A percentile compares a stretch with the other conserved stretches of the same genome.
Conservation (phyloP, 2,113 vertebrate genomes). For the Pedetes capensis region DNA sequence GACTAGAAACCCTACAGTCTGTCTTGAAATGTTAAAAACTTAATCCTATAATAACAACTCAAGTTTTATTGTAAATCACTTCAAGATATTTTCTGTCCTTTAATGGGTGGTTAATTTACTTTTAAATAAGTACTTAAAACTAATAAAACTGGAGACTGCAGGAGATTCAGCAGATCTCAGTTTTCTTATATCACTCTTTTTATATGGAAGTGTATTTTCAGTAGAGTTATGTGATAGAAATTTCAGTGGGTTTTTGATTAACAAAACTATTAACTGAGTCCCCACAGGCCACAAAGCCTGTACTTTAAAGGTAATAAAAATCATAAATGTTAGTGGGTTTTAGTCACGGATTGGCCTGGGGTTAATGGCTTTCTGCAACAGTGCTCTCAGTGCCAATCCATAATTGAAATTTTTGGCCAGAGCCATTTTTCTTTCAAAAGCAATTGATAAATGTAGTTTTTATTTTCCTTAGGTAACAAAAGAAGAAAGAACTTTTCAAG, state of each 20-base stretch:
- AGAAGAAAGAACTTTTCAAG: slow-evolving; percentile 95
- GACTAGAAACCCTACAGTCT: slow-evolving; percentile 1
- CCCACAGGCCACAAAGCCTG: slow-evolving; percentile 16
- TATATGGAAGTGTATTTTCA: slow-evolving; percentile 45
- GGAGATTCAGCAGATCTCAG: neutral
- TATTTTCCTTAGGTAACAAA: slow-evolving; percentile 90
- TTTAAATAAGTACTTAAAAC: slow-evolving; percentile 49
- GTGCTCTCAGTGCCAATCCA: neutral
- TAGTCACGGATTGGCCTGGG: slow-evolving; percentile 36
- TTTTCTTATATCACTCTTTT: slow-evolving; percentile 44
- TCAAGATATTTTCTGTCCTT: slow-evolving; percentile 21
- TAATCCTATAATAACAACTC: neutral
- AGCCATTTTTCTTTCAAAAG: slow-evolving; percentile 67
- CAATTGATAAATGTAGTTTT: slow-evolving; percentile 60
- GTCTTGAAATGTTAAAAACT: slow-evolving; percentile 34
- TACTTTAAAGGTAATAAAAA: slow-evolving; percentile 64
- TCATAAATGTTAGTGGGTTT: slow-evolving; percentile 56
- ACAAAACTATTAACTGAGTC: slow-evolving; percentile 54
- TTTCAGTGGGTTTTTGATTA: slow-evolving; percentile 58
- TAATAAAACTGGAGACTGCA: slow-evolving; percentile 7
- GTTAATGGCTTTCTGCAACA: slow-evolving; percentile 64
- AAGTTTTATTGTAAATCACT: neutral
- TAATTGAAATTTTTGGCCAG: slow-evolving; percentile 66
- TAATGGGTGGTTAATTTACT: slow-evolving; percentile 36
- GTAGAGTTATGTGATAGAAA: neutral